Evolutionary conservation across 2,113 vertebrate genomes (phyloP), one percentile per base, ranked within the genome.

Genomic region (Oreotragus oreotragus): DNA sequence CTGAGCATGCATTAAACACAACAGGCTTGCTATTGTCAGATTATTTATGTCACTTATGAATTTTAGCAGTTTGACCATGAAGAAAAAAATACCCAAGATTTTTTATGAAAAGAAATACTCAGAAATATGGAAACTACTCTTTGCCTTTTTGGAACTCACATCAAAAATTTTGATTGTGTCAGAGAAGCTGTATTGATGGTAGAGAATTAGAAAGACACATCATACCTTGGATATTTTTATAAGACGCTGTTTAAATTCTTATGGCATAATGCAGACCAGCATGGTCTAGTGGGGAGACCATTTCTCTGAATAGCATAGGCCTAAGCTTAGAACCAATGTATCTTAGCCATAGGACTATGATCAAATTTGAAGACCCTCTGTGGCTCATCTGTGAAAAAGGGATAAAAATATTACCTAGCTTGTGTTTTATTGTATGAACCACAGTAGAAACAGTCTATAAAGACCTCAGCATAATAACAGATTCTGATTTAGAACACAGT

Each of bases 61-160:
- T 97, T 98, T 98, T 77, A 94, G 73, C 92, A 33, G 85, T 96
- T 94, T 90, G 76, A 30, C 70, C 94, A 86, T 51, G 51, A 98
- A 95, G 30, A 96, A 4, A 27, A 70, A 96, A 88, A 91, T 70
- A 91, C 10, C 33, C 58, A 77, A 45, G 49, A 36, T 66, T 97
- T 95, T 94, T 66, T 80, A 51, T 93, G 57, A 73, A 57, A 51
- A 45, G 14, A 66, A 93, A 91, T 47, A 86, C 73, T 96, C 91
- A 76, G 33, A 86, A 73, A 76, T 62, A 58, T 10, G 58, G 39
- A 58, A 96, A 66, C 57, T 87, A 39, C 84, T 91, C 36, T 27
- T 9, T 76, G 53, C 13, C 9, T 94, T 95, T 84, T 66, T 91
- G 7, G 49, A 81, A 60, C 47, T 79, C 77, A 91, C 73, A 33